Percentiles rank a stretch among this genome's conserved stretches.
Evolutionary conservation across 92 coral and sea anemone species (phyloP).

Genomic region (Pocillopora meandrina): DNA sequence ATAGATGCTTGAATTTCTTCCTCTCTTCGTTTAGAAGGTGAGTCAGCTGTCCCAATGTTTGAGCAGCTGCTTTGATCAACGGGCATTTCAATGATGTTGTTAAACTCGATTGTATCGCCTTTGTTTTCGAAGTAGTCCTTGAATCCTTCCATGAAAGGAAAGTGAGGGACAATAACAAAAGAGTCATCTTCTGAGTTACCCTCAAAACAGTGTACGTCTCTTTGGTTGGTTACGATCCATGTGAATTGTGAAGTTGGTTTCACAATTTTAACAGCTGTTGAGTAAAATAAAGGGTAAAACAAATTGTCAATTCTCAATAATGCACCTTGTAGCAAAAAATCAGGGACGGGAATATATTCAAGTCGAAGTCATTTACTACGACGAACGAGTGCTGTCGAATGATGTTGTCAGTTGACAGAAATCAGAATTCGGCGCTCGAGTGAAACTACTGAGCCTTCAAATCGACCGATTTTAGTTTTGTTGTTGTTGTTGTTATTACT

Average conservation of each 20-base stretch:
- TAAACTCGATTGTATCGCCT: not conserved
- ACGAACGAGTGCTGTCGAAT: not conserved
- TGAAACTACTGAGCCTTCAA: not conserved
- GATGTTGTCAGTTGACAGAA: not conserved
- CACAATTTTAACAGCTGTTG: conserved; percentile 15
- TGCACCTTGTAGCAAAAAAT: not conserved
- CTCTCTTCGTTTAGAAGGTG: conserved; percentile 1
- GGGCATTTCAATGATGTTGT: not conserved
- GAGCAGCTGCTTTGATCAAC: conserved; percentile 14
- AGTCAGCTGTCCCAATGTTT: not conserved
- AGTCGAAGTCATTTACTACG: not conserved
- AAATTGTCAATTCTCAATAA: not conserved
- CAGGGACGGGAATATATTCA: not conserved
- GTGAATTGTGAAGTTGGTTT: conserved; percentile 27
- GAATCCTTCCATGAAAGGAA: conserved; percentile 66
- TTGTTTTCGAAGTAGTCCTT: conserved; percentile 31
- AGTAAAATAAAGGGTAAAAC: not conserved
- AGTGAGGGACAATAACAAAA: conserved; percentile 51
- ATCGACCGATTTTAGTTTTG: no score
- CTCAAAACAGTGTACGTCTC: conserved; percentile 7
- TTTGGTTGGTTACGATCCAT: conserved; percentile 64
- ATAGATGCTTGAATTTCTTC: conserved; percentile 64
- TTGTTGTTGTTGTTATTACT: no score
- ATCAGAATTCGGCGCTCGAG: not conserved
- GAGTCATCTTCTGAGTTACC: conserved; percentile 38